phyloP scores from a whole-genome alignment of 2,888 invertebrate genomes.

The Temnothorax unifasciatus region DNA sequence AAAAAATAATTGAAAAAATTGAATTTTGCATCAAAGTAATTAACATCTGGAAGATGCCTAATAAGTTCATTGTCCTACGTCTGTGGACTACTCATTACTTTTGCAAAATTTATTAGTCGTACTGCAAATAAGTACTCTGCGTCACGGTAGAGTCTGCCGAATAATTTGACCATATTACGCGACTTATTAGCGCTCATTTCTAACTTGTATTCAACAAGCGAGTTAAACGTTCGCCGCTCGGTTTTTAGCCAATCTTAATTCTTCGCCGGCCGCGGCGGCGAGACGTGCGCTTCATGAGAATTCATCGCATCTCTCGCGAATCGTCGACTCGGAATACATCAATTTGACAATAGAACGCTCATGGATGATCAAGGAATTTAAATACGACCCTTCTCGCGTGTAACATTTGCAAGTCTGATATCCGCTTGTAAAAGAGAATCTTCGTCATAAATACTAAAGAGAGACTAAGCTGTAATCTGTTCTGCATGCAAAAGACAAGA shows the following conservation, averaged over 20 bases:
- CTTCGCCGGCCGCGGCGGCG: not conserved
- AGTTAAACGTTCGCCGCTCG: conserved; percentile 10
- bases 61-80: not conserved
- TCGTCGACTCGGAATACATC: not conserved
- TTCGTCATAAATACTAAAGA: not conserved
- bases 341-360: not conserved
- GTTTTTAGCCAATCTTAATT: conserved; percentile 28
- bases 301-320: conserved; percentile 9
- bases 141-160: not conserved
- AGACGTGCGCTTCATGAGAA: conserved; percentile 32
- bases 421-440: not conserved
- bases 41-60: not conserved
- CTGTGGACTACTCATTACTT: not conserved
- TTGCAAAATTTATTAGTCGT: not conserved
- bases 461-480: not conserved
- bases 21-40: not conserved
- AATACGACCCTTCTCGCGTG: not conserved
- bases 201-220: conserved; percentile 29
- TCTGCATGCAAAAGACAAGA: not conserved
- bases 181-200: not conserved
- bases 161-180: conserved; percentile 20
- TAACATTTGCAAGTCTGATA: not conserved
- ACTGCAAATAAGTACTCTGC: conserved; percentile 6
- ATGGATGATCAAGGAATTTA: not conserved
- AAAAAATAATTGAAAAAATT: not conserved